Base-by-base conservation (phyloP, 2,888 invertebrate genomes). In the Exocentrus adspersus region DNA sequence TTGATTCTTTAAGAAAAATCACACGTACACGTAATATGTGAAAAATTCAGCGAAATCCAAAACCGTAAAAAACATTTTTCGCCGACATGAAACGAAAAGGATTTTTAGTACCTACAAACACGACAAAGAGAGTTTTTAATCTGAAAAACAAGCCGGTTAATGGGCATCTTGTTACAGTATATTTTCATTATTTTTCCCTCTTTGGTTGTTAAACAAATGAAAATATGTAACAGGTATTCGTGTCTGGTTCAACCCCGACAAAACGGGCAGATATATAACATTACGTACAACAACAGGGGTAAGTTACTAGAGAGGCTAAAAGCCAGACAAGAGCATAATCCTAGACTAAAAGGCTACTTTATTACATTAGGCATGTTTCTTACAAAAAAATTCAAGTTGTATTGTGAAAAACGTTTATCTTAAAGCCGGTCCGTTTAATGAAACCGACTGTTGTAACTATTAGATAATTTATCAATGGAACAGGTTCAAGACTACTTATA, bases 191-290 rank as follows among this genome's bases (percentile, higher is more conserved):
- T 42, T 43, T 24, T 53, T 54, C 48, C 61, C 61, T 58, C 53
- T 61, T 62, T 54, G 52, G 43, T 28, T 42, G 59, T 65, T 58
- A 61, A 17, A 58, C 62, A 67, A 67, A 67, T 67, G 67, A 67
- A 67, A 61, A 64, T 67, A 67, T 67, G 67, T 64, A 64, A 67
- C 62, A 67, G 64, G 67, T 64, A 67, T 58, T 53, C 67, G 63
- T 67, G 67, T 67, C n/a, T 53, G 56, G 54, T 63, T 66, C 60
- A 56, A 41, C 60, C 63, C 56, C 57, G 51, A 65, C 69, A 65
- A 67, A 69, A 65, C 68, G 57, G 57, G 57, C 57, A 57, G 32
- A 57, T 57, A 57, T 57, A 57, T 57, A 57, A 57, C 57, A 57
- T 57, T 57, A 57, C 46, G 45, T 57, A 57, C 57, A 54, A 54